These are phyloP conservation scores for Rhodophaea formosa DNA, from an alignment of 2,888 invertebrate genomes.

Conservation along the genomic window DNA sequence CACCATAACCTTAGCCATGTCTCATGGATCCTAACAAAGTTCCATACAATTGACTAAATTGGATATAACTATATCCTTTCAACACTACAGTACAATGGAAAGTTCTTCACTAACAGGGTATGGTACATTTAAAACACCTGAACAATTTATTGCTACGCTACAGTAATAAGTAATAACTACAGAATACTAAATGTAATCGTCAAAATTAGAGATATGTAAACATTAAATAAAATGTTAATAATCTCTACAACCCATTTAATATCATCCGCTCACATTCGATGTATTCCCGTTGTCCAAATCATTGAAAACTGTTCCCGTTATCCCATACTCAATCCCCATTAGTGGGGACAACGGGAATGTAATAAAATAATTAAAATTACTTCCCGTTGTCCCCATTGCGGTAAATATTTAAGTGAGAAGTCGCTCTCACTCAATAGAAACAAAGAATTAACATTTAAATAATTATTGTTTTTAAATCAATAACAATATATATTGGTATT, in stretches of 20 bases:
- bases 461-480: no score
- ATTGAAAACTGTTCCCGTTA: no score
- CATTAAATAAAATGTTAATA: not conserved
- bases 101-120: not conserved
- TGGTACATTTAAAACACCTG: not conserved
- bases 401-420: no score
- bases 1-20: slow-evolving; percentile 2
- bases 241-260: not conserved
- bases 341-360: no score
- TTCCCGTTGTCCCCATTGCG: no score
- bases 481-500: no score
- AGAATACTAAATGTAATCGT: not conserved
- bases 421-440: no score
- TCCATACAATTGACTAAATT: not conserved
- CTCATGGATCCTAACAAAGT: not conserved
- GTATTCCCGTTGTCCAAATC: no score
- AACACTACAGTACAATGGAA: not conserved
- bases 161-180: not conserved
- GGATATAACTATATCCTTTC: not conserved
- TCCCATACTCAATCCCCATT: no score
- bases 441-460: no score
- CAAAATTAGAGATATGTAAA: slow-evolving; percentile 6
- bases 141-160: slow-evolving; percentile 1
- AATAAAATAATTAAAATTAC: no score
- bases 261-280: not conserved